These are phyloP conservation scores for Tolypeutes matacus DNA, from an alignment of 2,797 vertebrate species.

Conservation along the genomic window DNA sequence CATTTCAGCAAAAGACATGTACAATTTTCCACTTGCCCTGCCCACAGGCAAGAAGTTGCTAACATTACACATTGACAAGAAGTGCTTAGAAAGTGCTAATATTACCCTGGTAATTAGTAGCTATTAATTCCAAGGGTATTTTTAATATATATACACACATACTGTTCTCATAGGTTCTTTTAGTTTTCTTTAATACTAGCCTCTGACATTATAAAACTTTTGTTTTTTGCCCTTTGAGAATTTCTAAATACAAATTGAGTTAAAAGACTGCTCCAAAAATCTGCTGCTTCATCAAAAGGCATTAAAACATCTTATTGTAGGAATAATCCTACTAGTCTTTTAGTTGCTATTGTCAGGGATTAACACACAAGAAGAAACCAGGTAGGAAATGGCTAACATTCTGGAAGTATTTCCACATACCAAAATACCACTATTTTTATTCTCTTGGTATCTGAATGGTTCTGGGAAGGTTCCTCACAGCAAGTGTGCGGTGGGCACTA, in stretches of 20 bases:
- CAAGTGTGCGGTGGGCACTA: slow-evolving; percentile 84
- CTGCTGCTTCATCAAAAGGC: slow-evolving; percentile 87
- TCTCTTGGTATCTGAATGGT: slow-evolving; percentile 37
- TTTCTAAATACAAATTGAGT: slow-evolving; percentile 87
- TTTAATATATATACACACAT: slow-evolving; percentile 86
- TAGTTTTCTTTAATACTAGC: slow-evolving; percentile 87
- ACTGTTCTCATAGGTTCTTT: slow-evolving; percentile 85
- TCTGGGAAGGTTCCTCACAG: slow-evolving; percentile 60
- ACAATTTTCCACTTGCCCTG: slow-evolving; percentile 77
- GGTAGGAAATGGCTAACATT: slow-evolving; percentile 74
- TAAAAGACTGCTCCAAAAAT: slow-evolving; percentile 87
- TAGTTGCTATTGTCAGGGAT: slow-evolving; percentile 75
- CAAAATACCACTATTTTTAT: slow-evolving; percentile 67
- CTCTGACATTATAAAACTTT: slow-evolving; percentile 87
- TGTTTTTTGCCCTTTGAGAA: slow-evolving; percentile 86
- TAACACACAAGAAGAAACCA: slow-evolving; percentile 76
- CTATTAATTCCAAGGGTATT: slow-evolving; percentile 87
- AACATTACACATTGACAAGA: slow-evolving; percentile 76
- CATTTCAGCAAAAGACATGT: slow-evolving; percentile 76
- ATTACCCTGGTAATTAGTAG: slow-evolving; percentile 87
- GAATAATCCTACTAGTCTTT: slow-evolving; percentile 81
- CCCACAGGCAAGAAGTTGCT: slow-evolving; percentile 78
- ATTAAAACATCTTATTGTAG: slow-evolving; percentile 85
- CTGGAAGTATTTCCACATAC: slow-evolving; percentile 81
- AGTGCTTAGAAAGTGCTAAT: slow-evolving; percentile 88